Conservation (phyloP, 2,888 invertebrate genomes). For the Selenia dentaria region DNA sequence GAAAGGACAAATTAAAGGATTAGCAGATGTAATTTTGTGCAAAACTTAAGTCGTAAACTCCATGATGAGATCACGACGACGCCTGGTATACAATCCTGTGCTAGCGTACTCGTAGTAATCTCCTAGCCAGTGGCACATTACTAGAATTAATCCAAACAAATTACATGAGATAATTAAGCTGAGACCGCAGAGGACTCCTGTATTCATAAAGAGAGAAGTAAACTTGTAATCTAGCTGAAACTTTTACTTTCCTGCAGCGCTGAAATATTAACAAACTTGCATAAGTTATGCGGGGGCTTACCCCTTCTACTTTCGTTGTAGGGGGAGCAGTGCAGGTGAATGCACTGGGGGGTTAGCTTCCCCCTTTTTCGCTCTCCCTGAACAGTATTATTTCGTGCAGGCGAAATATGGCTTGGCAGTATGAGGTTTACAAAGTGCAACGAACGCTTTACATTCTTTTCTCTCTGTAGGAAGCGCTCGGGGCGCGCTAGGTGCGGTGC, state of each 20-base stretch:
- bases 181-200: constrained; percentile 29
- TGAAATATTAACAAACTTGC: constrained; percentile 80
- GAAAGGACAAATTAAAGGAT: constrained; percentile 5
- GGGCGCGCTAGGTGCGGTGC: constrained; percentile 5
- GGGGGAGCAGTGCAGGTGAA: constrained; percentile 58
- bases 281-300: constrained; percentile 61
- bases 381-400: constrained; percentile 45
- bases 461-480: constrained; percentile 41
- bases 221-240: constrained; percentile 36
- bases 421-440: constrained; percentile 47
- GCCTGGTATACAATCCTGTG: constrained; percentile 13
- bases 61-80: constrained; percentile 8
- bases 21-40: constrained; percentile 14
- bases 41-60: constrained; percentile 6
- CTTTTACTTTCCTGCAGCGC: constrained; percentile 75
- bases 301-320: constrained; percentile 30
- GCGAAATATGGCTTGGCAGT: constrained; percentile 41
- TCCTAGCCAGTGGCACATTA: constrained; percentile 10
- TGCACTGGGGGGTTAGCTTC: constrained; percentile 47
- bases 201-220: constrained; percentile 28
- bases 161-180: constrained; percentile 39
- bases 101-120: not conserved
- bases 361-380: constrained; percentile 34
- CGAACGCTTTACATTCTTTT: constrained; percentile 45
- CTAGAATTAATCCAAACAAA: constrained; percentile 37